Evolutionary conservation across 2,888 invertebrate species (phyloP), one percentile per base, ranked within the genome.

Genomic region (Bruchidius siliquastri): DNA sequence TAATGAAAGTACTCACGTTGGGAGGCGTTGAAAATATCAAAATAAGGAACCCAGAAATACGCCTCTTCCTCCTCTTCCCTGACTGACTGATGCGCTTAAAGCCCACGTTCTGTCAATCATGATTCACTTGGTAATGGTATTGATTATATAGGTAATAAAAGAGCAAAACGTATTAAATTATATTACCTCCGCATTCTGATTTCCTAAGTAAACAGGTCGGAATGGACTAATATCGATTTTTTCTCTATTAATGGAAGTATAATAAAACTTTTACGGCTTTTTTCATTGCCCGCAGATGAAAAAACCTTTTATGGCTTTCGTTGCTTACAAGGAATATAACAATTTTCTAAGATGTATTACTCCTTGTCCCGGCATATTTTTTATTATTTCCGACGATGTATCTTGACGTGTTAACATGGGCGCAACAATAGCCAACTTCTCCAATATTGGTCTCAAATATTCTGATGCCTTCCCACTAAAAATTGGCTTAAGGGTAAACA

Each of bases 71-170:
- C 49, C 49, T 1, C 49, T 13, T 13, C n/a, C n/a, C n/a, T n/a
- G n/a, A n/a, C n/a, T n/a, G n/a, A n/a, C n/a, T n/a, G n/a, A 49
- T 3, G 49, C 49, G 18, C 13, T 13, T 49, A 49, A 8, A 49
- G 13, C 49, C 78, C 80, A 77, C 79, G 79, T 76, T 80, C 75
- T 78, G 74, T 69, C 75, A 69, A 76, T 77, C 76, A 75, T 79
- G 76, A 81, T 80, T 81, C 81, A 80, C 78, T 80, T 80, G 82
- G 78, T 79, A 81, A 81, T 81, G 80, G 80, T 77, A 80, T 79
- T 79, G 78, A 80, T 79, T 77, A 77, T 77, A 78, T 78, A 78
- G 79, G 78, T 77, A 78, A 75, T 76, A 76, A 78, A 77, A 76
- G 75, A 73, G 73, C 74, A 49, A 71, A 75, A 76, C 74, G 74